Evolutionary conservation across 2,888 invertebrate genomes (phyloP).

Genomic region (Agonopterix arenella): DNA sequence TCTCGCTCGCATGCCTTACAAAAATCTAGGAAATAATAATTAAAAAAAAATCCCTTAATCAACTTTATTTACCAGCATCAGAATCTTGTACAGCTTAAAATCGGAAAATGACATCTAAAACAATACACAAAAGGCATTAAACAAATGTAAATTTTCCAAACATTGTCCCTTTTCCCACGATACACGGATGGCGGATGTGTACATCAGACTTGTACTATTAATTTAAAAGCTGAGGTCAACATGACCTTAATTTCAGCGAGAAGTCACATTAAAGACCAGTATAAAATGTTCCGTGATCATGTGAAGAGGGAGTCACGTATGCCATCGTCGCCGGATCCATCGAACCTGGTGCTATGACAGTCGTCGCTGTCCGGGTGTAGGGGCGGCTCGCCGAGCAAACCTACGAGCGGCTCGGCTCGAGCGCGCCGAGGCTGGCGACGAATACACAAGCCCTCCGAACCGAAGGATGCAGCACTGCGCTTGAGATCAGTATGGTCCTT

Average conservation of each 20-base stretch:
- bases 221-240: background rate
- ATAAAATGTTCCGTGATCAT: background rate
- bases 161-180: no score
- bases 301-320: background rate
- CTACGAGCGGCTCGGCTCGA: conserved; percentile 12
- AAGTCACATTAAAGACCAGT: background rate
- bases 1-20: no score
- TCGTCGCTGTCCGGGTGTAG: conserved; percentile 17
- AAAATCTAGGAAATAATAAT: no score
- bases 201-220: background rate
- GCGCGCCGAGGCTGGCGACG: conserved; percentile 36
- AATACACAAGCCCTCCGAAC: conserved; percentile 32
- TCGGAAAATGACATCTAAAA: conserved; percentile 8
- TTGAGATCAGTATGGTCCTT: conserved; percentile 24
- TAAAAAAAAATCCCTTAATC: no score
- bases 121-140: background rate
- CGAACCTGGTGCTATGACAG: conserved; percentile 16
- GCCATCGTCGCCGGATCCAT: conserved; percentile 20
- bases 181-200: no score
- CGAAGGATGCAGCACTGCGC: conserved; percentile 20
- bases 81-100: conserved; percentile 4
- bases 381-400: background rate
- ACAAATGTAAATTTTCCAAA: no score
- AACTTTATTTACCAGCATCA: background rate
- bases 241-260: no score